phyloP scores from a whole-genome alignment of 2,113 vertebrate species.

The Reinhardtius hippoglossoides region DNA sequence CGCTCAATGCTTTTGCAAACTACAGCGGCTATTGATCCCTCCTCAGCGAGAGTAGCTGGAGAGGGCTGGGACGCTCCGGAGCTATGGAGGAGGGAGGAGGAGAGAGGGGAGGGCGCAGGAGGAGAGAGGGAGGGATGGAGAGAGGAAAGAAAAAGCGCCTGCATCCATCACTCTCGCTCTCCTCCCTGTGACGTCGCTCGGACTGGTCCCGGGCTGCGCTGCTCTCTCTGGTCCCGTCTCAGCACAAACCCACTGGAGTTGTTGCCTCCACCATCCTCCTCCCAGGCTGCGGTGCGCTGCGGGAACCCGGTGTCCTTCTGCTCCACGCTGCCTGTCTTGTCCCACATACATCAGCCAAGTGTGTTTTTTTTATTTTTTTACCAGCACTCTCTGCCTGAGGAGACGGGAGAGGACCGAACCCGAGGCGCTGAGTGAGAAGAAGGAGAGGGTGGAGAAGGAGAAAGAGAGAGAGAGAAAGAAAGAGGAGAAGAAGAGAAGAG shows the following conservation, averaged over 20 bases:
- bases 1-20: too few relatives aligned
- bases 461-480: slow-evolving; percentile 15
- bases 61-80: slow-evolving; percentile 61
- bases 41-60: slow-evolving; percentile 28
- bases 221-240: slow-evolving; percentile 72
- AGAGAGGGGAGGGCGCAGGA: not conserved
- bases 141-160: slow-evolving; percentile 34
- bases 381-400: slow-evolving; percentile 27
- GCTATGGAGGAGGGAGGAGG: slow-evolving; percentile 32
- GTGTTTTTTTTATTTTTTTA: slow-evolving; percentile 4
- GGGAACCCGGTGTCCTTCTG: slow-evolving; percentile 36
- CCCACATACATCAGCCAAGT: slow-evolving; percentile 55
- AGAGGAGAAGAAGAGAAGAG: slow-evolving; percentile 39
- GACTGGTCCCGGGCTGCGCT: slow-evolving; percentile 72
- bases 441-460: not conserved
- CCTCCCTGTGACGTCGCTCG: slow-evolving; percentile 76
- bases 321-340: slow-evolving; percentile 44
- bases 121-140: slow-evolving; percentile 15
- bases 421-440: slow-evolving; percentile 11
- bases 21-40: not conserved
- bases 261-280: slow-evolving; percentile 36
- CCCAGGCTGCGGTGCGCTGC: slow-evolving; percentile 26
- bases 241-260: slow-evolving; percentile 54
- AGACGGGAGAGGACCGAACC: slow-evolving; percentile 16
- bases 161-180: slow-evolving; percentile 57